A percentile compares a stretch with the other conserved stretches of the same genome.
phyloP scores from a whole-genome alignment of 2,888 invertebrate genomes.

The Aplocera efformata region DNA sequence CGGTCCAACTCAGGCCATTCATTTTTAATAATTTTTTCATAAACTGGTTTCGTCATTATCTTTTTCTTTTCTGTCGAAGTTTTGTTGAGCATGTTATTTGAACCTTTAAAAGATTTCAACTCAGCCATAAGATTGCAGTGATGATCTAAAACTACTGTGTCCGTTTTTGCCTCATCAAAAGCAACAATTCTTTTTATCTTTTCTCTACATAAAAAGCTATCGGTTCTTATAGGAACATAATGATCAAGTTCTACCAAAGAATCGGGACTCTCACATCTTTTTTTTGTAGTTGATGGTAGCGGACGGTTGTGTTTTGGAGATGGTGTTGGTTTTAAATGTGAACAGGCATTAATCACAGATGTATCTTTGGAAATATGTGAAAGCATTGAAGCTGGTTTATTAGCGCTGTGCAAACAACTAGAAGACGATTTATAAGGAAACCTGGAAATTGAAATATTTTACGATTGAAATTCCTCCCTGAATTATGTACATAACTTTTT shows the following conservation, averaged over 20 bases:
- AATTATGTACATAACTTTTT: background rate
- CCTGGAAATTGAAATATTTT: conserved; percentile 42
- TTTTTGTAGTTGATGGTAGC: conserved; percentile 1
- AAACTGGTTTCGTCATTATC: conserved; percentile 11
- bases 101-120: conserved; percentile 16
- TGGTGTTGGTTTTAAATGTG: conserved; percentile 24
- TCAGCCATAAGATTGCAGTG: conserved; percentile 18
- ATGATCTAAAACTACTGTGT: conserved; percentile 14
- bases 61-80: conserved; percentile 4
- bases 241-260: conserved; percentile 17
- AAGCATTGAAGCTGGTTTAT: conserved; percentile 30
- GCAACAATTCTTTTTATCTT: conserved; percentile 16
- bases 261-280: conserved; percentile 15
- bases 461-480: background rate
- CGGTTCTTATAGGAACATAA: conserved; percentile 26
- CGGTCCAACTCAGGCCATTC: conserved; percentile 19
- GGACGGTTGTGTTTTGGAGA: conserved; percentile 23
- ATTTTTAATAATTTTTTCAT: conserved; percentile 12
- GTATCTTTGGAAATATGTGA: conserved; percentile 22
- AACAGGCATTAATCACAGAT: conserved; percentile 35
- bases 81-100: conserved; percentile 1
- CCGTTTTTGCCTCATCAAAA: conserved; percentile 4
- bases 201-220: conserved; percentile 27
- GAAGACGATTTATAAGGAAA: conserved; percentile 23
- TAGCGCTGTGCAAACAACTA: conserved; percentile 32